phyloP scores from a whole-genome alignment of 2,888 invertebrate genomes.

The Callyntrura guangdongensis region DNA sequence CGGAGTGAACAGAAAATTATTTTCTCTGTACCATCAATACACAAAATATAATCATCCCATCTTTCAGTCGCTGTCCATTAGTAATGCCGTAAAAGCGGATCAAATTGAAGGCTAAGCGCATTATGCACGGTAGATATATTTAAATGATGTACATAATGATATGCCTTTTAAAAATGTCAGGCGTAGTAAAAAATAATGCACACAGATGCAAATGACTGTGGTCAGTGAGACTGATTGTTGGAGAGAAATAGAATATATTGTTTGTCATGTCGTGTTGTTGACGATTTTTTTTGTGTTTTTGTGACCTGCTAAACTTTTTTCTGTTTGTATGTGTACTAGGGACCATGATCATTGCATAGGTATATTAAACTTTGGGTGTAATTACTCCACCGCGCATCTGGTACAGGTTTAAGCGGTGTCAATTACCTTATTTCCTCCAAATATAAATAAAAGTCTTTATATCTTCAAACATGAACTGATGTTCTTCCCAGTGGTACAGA shows the following conservation, averaged over 20 bases:
- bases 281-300: constrained; percentile 14
- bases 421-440: constrained; percentile 55
- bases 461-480: background rate
- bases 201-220: constrained; percentile 36
- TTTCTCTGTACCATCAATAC: background rate
- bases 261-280: background rate
- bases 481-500: no score
- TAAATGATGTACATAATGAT: constrained; percentile 37
- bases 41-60: background rate
- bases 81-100: constrained; percentile 46
- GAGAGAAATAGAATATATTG: background rate
- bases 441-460: constrained; percentile 27
- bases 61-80: constrained; percentile 8
- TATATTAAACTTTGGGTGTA: no score
- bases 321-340: background rate
- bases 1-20: background rate
- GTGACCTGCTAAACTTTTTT: constrained; percentile 70
- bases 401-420: constrained; percentile 55
- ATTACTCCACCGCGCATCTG: background rate
- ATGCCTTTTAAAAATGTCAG: constrained; percentile 42
- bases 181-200: constrained; percentile 1
- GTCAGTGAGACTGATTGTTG: constrained; percentile 28
- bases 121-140: constrained; percentile 48
- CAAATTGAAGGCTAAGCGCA: constrained; percentile 60
- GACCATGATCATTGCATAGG: background rate